Conservation (phyloP, 2,797 vertebrate genomes). For the Sus cebifrons region DNA sequence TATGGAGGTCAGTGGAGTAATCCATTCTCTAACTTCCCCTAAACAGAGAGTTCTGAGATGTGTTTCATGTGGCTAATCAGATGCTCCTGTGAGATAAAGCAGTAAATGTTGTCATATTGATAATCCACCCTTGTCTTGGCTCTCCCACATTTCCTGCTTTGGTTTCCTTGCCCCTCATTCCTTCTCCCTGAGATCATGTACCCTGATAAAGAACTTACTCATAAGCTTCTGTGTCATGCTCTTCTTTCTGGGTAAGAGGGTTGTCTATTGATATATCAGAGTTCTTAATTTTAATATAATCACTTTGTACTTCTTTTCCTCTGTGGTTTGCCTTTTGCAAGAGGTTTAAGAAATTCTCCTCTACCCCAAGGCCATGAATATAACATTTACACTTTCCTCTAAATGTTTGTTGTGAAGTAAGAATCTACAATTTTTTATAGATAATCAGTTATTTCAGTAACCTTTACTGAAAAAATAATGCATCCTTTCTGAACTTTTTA, state of each 20-base stretch:
- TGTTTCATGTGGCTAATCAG: background rate
- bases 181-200: background rate
- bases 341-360: slow-evolving; percentile 2
- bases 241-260: background rate
- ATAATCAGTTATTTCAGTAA: background rate
- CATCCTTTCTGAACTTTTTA: background rate
- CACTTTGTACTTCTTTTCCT: background rate
- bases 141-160: background rate
- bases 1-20: background rate
- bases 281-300: slow-evolving; percentile 20
- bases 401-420: background rate
- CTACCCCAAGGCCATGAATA: background rate
- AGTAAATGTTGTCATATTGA: background rate
- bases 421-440: background rate
- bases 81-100: background rate
- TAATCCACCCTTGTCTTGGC: background rate
- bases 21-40: background rate
- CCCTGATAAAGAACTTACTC: background rate
- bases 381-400: background rate
- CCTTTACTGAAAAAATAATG: slow-evolving; percentile 1
- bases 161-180: background rate
- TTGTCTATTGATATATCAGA: background rate
- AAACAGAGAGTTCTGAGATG: background rate
- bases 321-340: background rate
- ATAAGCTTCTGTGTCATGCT: background rate